phyloP scores from a whole-genome alignment of 2,113 vertebrate species.

The Arothron firmamentum region DNA sequence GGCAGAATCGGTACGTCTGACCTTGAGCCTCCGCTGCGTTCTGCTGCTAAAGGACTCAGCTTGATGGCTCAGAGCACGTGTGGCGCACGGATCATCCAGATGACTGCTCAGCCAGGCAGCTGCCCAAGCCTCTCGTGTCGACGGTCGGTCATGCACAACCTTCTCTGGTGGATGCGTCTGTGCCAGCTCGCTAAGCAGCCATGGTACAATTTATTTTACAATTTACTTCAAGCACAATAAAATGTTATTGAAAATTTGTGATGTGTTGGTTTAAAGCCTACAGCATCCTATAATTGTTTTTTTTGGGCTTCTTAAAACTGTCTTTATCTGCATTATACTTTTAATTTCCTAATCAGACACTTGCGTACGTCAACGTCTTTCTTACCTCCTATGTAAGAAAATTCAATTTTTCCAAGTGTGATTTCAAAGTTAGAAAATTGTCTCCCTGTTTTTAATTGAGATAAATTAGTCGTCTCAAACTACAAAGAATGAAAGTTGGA shows the following conservation, averaged over 20 bases:
- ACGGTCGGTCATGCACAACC: slow-evolving; percentile 33
- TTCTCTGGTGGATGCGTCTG: slow-evolving; percentile 26
- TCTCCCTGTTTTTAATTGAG: too few species aligned
- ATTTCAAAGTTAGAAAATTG: too few species aligned
- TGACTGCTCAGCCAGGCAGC: slow-evolving; percentile 51
- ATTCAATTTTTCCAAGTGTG: too few species aligned
- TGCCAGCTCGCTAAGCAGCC: slow-evolving; percentile 4
- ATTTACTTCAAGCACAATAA: slow-evolving; percentile 11
- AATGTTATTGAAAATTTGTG: background rate
- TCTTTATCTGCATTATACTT: background rate
- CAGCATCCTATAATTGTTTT: too few species aligned
- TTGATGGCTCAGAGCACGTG: slow-evolving; percentile 46
- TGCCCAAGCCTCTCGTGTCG: slow-evolving; percentile 43
- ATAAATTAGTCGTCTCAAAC: too few species aligned
- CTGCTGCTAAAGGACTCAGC: slow-evolving; percentile 53
- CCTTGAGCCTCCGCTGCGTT: slow-evolving; percentile 64
- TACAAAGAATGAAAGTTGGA: too few species aligned
- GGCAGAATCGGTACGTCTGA: slow-evolving; percentile 61
- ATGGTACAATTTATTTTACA: slow-evolving; percentile 20
- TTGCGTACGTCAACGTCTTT: too few species aligned
- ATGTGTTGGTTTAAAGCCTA: too few species aligned
- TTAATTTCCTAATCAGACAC: too few species aligned
- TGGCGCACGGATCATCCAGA: slow-evolving; percentile 19
- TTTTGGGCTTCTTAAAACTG: background rate
- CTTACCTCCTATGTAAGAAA: too few species aligned